Percentiles rank a stretch among this genome's conserved stretches.
These are phyloP conservation scores for Lophius piscatorius DNA, from an alignment of 2,113 vertebrate species.

Conservation along the genomic window DNA sequence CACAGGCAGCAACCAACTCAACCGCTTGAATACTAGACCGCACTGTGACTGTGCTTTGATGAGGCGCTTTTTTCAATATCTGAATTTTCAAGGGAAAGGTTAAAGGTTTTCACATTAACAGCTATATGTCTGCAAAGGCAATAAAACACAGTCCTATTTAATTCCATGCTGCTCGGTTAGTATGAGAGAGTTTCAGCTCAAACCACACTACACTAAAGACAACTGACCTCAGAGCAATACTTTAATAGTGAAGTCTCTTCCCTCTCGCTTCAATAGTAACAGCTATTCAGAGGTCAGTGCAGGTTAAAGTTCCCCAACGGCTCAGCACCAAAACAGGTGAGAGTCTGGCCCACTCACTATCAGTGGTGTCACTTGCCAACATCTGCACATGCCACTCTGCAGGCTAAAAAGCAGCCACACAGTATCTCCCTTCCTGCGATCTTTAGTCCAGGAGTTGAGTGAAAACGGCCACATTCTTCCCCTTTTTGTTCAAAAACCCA, in stretches of 20 bases:
- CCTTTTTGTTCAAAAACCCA: too few relatives aligned
- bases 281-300: conserved; percentile 29
- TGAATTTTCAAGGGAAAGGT: too few relatives aligned
- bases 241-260: not conserved
- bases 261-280: conserved; percentile 24
- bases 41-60: too few relatives aligned
- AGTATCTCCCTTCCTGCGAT: not conserved
- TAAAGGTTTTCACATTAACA: too few relatives aligned
- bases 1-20: not conserved
- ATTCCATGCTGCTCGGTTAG: too few relatives aligned
- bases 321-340: conserved; percentile 41
- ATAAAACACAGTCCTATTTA: too few relatives aligned
- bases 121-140: too few relatives aligned
- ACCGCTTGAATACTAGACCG: not conserved
- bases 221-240: not conserved
- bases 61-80: too few relatives aligned
- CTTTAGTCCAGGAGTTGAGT: too few relatives aligned
- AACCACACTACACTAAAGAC: not conserved
- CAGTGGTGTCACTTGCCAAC: conserved; percentile 34
- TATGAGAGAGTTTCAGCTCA: not conserved
- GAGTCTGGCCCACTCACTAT: conserved; percentile 8
- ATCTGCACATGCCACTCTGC: conserved; percentile 9
- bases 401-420: conserved; percentile 7
- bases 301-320: conserved; percentile 73
- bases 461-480: too few relatives aligned